Evolutionary conservation across 1,140 invertebrate species (phyloP).

Genomic region (Nymphalis io): DNA sequence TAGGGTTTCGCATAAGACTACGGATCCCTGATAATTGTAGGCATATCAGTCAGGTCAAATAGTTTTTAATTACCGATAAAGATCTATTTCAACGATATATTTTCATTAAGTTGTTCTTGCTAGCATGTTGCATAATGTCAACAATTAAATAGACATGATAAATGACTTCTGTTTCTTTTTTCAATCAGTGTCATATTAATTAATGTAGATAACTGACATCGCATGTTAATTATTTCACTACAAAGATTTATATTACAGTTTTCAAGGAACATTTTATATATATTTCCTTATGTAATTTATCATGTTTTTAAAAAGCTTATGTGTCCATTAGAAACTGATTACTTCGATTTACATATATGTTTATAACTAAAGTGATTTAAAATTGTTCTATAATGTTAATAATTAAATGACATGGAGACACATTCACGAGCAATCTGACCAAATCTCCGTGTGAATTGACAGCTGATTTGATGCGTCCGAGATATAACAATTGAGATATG

Average conservation of each 20-base stretch:
- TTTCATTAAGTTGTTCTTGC: conserved; percentile 24
- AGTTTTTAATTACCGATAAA: conserved; percentile 25
- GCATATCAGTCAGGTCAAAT: conserved; percentile 6
- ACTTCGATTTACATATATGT: background rate
- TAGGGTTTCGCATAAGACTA: too few relatives aligned
- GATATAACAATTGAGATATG: conserved; percentile 35
- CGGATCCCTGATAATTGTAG: background rate
- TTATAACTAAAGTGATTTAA: background rate
- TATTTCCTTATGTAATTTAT: background rate
- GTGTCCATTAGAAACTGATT: background rate
- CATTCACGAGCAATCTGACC: conserved; percentile 51
- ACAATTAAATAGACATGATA: conserved; percentile 23
- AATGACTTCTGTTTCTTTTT: conserved; percentile 25
- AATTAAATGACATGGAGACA: conserved; percentile 54
- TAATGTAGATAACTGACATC: conserved; percentile 27
- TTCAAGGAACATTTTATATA: background rate
- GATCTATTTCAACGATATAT: conserved; percentile 2
- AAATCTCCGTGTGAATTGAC: conserved; percentile 68
- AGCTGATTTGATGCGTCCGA: conserved; percentile 62
- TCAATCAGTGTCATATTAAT: conserved; percentile 31
- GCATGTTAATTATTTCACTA: conserved; percentile 13
- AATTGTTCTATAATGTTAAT: conserved; percentile 31
- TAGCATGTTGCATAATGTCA: conserved; percentile 16
- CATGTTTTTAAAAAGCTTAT: background rate
- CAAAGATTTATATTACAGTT: background rate